These are phyloP conservation scores for Sardinella longiceps DNA, from an alignment of 2,797 vertebrate species.

Conservation along the genomic window DNA sequence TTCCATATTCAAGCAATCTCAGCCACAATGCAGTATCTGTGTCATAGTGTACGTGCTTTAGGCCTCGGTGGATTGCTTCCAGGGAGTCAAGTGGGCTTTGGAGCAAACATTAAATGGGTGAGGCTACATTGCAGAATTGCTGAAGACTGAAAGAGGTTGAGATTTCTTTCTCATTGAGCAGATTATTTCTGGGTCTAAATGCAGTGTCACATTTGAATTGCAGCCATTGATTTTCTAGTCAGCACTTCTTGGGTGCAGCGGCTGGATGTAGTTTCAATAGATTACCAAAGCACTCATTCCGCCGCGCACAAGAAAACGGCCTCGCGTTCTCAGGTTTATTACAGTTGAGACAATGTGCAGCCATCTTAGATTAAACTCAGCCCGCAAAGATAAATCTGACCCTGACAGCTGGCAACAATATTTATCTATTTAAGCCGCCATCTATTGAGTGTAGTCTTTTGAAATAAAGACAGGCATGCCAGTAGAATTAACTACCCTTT, in stretches of 20 bases:
- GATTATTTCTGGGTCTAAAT: constrained; percentile 49
- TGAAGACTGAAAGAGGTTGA: constrained; percentile 33
- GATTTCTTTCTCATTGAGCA: constrained; percentile 31
- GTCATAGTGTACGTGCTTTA: constrained; percentile 13
- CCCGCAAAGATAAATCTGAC: constrained; percentile 21
- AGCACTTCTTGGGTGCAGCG: constrained; percentile 47
- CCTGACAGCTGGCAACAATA: constrained; percentile 30
- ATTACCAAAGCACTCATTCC: constrained; percentile 30
- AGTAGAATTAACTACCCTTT: background rate
- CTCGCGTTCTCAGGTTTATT: constrained; percentile 24
- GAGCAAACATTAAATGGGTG: constrained; percentile 17
- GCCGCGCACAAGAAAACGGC: constrained; percentile 14
- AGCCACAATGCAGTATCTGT: background rate
- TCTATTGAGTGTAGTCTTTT: background rate
- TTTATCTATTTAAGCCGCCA: constrained; percentile 21
- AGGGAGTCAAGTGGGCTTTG: constrained; percentile 17
- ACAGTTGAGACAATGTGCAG: constrained; percentile 28
- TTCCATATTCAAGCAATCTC: background rate
- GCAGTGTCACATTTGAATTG: constrained; percentile 47
- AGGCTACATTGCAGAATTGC: constrained; percentile 42
- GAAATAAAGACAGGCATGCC: constrained; percentile 2
- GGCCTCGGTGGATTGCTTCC: constrained; percentile 43
- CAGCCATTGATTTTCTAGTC: constrained; percentile 50
- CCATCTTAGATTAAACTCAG: constrained; percentile 35
- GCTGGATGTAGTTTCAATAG: constrained; percentile 42